Base-by-base conservation (phyloP, 2,113 vertebrate genomes). In the Pseudorectes ferrugineus region DNA sequence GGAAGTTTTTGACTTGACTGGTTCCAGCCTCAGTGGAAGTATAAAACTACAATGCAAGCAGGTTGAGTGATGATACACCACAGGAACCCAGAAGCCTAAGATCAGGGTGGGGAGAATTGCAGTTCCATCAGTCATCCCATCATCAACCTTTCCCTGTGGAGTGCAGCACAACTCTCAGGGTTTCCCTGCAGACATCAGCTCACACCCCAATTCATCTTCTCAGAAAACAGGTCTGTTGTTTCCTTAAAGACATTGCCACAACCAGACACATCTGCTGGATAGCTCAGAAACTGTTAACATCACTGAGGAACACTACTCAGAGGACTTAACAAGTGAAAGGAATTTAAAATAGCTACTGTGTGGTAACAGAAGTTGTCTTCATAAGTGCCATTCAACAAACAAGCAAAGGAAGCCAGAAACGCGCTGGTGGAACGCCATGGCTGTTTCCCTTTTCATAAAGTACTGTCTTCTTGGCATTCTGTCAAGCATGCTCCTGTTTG, bases 401-500 rank as follows among this genome's bases (percentile, higher is more conserved):
- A 80, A 76, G 88, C 38, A 88, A 93, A 92, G 90, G 91, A 94
- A 96, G 72, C 49, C 92, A 94, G 68, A 74, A 89, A 62, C 0
- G 1, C 0, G 0, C 63, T 85, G 5, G 1, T 79, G 62, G 54
- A 95, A 84, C 6, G 58, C 59, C 79, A 88, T 26, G 38, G 63
- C 71, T 85, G 62, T 51, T 95, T 51, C 67, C 14, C 57, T 85
- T 90, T 91, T 74, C 92, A 88, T n/a, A 66, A 83, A 92, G 55
- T 78, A 74, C 67, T 46, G 55, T 92, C 92, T 90, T 85, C 88
- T 43, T 93, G 94, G 96, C 96, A 85, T 58, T 88, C 95, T 83
- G 66, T 94, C 92, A 97, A 66, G 43, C 88, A 80, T 70, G 67
- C 62, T 92, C 94, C 94, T 95, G 91, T 96, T 94, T 93, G 88